Evolutionary conservation across 1,140 invertebrate genomes (phyloP).

Genomic region (Drosophila punjabiensis): DNA sequence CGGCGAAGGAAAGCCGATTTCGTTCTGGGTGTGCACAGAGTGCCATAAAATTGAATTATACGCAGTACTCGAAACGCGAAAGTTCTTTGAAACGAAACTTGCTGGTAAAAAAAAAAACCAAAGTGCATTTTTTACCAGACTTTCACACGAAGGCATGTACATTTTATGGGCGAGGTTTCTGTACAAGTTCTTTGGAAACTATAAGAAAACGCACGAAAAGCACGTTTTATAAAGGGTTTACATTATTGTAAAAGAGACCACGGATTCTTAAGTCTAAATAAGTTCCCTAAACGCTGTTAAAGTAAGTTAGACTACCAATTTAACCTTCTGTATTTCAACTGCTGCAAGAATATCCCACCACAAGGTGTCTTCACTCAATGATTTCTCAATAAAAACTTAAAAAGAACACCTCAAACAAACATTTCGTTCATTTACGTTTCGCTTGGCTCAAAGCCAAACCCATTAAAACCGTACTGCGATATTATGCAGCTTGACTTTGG

Average conservation of each 20-base stretch:
- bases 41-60: constrained; percentile 33
- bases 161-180: neutral
- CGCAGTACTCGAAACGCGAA: constrained; percentile 28
- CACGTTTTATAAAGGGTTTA: neutral
- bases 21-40: constrained; percentile 35
- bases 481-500: constrained; percentile 37
- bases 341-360: neutral
- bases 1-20: constrained; percentile 24
- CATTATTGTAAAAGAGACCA: neutral
- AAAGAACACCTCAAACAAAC: neutral
- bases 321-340: neutral
- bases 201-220: neutral
- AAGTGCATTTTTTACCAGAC: constrained; percentile 2
- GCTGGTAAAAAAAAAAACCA: neutral
- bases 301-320: neutral
- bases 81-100: constrained; percentile 12
- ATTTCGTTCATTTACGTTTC: constrained; percentile 2
- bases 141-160: constrained; percentile 11
- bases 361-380: constrained; percentile 15
- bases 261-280: fast-evolving
- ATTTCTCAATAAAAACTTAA: neutral
- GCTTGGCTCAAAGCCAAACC: constrained; percentile 41
- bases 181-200: neutral
- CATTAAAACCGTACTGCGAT: constrained; percentile 42
- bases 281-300: no score